phyloP scores from a whole-genome alignment of 2,797 vertebrate species.

The Benthosema pterotum region DNA sequence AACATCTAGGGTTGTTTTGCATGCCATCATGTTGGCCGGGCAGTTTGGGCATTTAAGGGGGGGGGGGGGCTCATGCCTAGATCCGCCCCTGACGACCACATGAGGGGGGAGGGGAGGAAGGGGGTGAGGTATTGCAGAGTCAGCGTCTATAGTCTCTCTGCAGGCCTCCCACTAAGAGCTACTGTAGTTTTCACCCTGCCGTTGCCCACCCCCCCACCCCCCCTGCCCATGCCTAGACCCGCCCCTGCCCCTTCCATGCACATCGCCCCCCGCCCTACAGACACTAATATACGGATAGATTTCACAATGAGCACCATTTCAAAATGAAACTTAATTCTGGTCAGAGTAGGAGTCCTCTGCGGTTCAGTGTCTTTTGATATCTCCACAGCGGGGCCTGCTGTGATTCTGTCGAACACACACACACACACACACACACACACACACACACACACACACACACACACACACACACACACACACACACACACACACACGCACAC shows the following conservation, averaged over 20 bases:
- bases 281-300: slow-evolving; percentile 65
- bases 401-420: slow-evolving; percentile 42
- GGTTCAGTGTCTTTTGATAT: slow-evolving; percentile 34
- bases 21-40: no score
- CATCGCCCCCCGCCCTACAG: slow-evolving; percentile 41
- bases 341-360: slow-evolving; percentile 48
- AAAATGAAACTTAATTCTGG: slow-evolving; percentile 58
- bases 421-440: no score
- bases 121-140: slow-evolving; percentile 49
- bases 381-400: slow-evolving; percentile 43
- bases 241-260: slow-evolving; percentile 11
- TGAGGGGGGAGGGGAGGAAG: no score
- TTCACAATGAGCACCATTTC: slow-evolving; percentile 54
- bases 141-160: slow-evolving; percentile 37
- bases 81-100: no score
- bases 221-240: no score
- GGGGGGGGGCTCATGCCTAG: no score
- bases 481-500: no score
- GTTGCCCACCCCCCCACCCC: slow-evolving; percentile 20
- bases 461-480: no score
- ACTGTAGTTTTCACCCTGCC: slow-evolving; percentile 38
- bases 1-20: no score
- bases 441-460: no score
- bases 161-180: slow-evolving; percentile 40
- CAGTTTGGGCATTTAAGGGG: no score